Conservation (phyloP, 2,113 vertebrate genomes). For the Oxyruncus cristatus region DNA sequence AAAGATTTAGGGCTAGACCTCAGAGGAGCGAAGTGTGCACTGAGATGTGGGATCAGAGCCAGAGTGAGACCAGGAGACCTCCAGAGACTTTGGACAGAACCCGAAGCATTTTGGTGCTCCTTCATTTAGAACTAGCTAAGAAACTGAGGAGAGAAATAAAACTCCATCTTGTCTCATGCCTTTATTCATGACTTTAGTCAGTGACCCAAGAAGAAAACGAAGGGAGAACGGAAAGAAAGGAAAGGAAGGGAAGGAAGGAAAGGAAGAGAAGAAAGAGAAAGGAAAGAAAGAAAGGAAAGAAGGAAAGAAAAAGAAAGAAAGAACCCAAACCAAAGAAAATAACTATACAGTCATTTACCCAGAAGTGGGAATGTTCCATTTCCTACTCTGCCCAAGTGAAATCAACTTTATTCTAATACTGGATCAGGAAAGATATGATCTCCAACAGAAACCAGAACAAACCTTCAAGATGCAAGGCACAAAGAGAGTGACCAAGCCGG, state of each 20-base stretch:
- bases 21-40: neutral
- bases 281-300: no score
- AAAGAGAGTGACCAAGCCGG: neutral
- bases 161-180: neutral
- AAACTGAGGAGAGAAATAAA: neutral
- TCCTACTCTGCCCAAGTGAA: neutral
- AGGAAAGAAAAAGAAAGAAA: neutral
- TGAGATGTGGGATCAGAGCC: neutral
- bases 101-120: rapidly evolving
- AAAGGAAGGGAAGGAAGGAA: no score
- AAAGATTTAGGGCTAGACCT: neutral
- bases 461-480: neutral
- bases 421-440: neutral
- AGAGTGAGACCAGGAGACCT: neutral
- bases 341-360: neutral
- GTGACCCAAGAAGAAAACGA: neutral
- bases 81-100: neutral
- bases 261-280: no score
- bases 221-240: neutral
- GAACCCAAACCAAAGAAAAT: neutral
- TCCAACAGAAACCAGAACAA: neutral
- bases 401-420: neutral
- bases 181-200: neutral
- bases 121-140: neutral
- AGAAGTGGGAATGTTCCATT: neutral